Base-by-base conservation (phyloP, 1,140 invertebrate genomes). In the Drosophila parvula region DNA sequence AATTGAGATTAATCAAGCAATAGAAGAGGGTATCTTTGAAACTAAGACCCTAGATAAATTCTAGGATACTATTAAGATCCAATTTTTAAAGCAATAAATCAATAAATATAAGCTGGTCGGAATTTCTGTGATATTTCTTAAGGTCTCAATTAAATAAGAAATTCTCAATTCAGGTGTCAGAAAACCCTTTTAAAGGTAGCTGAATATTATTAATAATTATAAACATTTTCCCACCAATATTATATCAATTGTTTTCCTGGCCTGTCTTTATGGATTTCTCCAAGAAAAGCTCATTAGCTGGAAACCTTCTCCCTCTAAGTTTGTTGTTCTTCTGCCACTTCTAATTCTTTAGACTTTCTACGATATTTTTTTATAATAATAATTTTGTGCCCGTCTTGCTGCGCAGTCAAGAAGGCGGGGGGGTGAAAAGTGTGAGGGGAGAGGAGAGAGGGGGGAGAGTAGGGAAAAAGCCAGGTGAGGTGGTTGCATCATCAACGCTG, bases 281-380 rank as follows among this genome's bases (percentile, higher is more conserved):
- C 10, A 18, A 53, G 51, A n/a, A 53, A 22, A 53, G 32, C 59
- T 38, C 22, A 61, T 61, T 61, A 53, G 18, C 30, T 53, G 1
- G n/a, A 6, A 51, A 11, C 28, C 28, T 22, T 32, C 32, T 22
- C 6, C 36, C 27, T 27, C 22, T 9, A 5, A 4, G 30, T 8
- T 30, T 30, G 30, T 8, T 4, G 30, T 2, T 30, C 4, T 45
- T 18, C 18, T 34, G 18, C n/a, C 53, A 18, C 28, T 75, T 74
- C 10, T 18, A 57, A 77, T 60, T 59, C 56, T 28, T 73, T 67
- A 67, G 53, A 63, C 44, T 58, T 81, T 56, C 32, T 43, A 65
- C 58, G 51, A 67, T 69, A 68, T 53, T 80, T 80, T 80, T 75
- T 59, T 73, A 55, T 77, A 50, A 74, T 61, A 78, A 78, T 81